These are phyloP conservation scores for Gryllus bimaculatus DNA, from an alignment of 1,140 invertebrate genomes.

Conservation along the genomic window DNA sequence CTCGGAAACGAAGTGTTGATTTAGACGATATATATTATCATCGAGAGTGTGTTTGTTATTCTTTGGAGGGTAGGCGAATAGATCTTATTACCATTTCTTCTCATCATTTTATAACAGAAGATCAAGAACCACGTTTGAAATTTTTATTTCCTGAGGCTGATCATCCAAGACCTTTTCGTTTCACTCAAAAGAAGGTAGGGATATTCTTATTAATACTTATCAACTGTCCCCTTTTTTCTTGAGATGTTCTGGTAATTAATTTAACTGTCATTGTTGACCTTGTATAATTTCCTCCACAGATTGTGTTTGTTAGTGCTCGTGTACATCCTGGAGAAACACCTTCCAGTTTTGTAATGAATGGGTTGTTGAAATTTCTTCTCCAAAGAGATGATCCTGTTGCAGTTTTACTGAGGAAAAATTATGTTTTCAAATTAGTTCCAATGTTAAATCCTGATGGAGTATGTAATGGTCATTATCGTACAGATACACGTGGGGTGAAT, in stretches of 20 bases:
- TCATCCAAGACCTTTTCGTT: slow-evolving; percentile 58
- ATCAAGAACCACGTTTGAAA: slow-evolving; percentile 59
- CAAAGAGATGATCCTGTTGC: slow-evolving; percentile 63
- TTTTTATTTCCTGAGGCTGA: slow-evolving; percentile 66
- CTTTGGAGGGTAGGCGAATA: slow-evolving; percentile 70
- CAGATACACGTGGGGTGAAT: slow-evolving; percentile 82
- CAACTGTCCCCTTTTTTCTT: not conserved
- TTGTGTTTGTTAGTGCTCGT: slow-evolving; percentile 78
- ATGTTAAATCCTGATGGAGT: slow-evolving; percentile 92
- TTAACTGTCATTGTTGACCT: not conserved
- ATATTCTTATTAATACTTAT: not conserved
- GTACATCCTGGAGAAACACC: slow-evolving; percentile 93
- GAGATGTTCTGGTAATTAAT: not conserved
- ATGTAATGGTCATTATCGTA: slow-evolving; percentile 77
- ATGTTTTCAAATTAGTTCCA: slow-evolving; percentile 87
- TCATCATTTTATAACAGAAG: slow-evolving; percentile 60
- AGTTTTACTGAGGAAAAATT: slow-evolving; percentile 57
- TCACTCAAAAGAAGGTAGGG: slow-evolving; percentile 60
- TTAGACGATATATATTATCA: slow-evolving; percentile 75
- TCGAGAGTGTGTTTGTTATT: slow-evolving; percentile 70
- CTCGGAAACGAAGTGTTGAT: slow-evolving; percentile 31
- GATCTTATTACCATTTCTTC: slow-evolving; percentile 84
- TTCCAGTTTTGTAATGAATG: slow-evolving; percentile 88
- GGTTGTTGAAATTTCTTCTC: slow-evolving; percentile 71
- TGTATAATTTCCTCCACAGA: slow-evolving; percentile 35